Conservation (phyloP, 2,888 invertebrate species). For the Escarpia spicata region DNA sequence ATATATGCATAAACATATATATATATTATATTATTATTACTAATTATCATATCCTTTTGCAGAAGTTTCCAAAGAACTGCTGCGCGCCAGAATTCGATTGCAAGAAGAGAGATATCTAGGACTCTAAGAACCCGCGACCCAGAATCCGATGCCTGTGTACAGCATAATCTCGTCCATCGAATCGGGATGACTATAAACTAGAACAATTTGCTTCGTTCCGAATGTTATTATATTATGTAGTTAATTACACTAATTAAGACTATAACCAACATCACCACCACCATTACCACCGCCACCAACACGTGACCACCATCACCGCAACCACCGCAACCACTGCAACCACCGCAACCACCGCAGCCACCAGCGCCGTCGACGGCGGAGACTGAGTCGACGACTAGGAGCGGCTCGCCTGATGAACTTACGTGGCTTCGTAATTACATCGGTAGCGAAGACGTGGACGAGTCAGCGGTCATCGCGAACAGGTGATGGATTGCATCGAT, state of each 20-base stretch:
- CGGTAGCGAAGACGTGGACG: not conserved
- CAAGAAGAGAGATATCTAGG: not conserved
- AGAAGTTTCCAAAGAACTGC: not conserved
- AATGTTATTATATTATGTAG: not conserved
- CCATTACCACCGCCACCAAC: not conserved
- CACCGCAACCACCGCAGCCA: not conserved
- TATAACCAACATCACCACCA: not conserved
- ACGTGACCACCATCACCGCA: not conserved
- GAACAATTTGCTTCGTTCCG: no score
- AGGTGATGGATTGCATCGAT: not conserved
- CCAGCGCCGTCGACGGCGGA: not conserved
- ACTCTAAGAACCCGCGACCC: no score
- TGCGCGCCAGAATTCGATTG: not conserved
- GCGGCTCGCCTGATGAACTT: not conserved
- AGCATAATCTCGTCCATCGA: no score
- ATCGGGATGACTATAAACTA: no score
- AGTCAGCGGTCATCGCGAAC: not conserved
- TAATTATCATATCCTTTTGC: not conserved
- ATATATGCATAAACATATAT: not conserved
- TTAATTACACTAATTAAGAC: not conserved
- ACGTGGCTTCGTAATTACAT: constrained; percentile 6
- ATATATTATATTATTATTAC: not conserved
- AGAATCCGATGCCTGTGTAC: no score
- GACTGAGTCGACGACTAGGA: not conserved
- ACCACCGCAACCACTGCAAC: not conserved